Evolutionary conservation across 2,113 vertebrate genomes (phyloP), one percentile per base, ranked within the genome.

Genomic region (Agelaius phoeniceus): DNA sequence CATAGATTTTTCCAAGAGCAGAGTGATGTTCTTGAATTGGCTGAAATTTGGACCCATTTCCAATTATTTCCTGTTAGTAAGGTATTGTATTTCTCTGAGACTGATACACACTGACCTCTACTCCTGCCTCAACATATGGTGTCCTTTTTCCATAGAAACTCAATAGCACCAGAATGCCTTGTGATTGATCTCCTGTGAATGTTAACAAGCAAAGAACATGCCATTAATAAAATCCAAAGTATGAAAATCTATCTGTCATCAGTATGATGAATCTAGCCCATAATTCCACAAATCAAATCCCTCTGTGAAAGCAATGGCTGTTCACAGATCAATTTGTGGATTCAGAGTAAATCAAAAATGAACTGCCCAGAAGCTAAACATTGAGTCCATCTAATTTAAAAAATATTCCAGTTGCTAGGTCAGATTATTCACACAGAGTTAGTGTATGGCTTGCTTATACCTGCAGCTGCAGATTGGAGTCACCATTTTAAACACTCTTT

Each of bases 281-380:
- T 94, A 96, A 95, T 94, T 96, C 87, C 51, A 94, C 83, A 96
- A 94, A 97, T 94, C 87, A 96, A 92, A 96, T 94, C 95, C 94
- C 78, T 75, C 90, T 91, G 74, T 92, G 91, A 94, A 94, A 91
- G 86, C 84, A 94, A 87, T 61, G 62, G 55, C 63, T 94, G 74
- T 85, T 93, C 92, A 84, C 66, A 94, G 73, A 89, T 94, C 89
- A 93, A 83, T 96, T 96, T 96, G 84, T 91, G 77, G 52, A 87
- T 89, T 92, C 91, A 84, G 81, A 95, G 77, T 92, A 95, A 96
- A 93, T 96, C n/a, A 95, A 94, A 96, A 96, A 72, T 81, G 72
- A 96, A 73, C 76, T 94, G 79, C 92, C 86, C 69, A 92, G 94
- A 87, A 95, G 94, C 90, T 84, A 94, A 96, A 96, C 24, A 84